Conservation (phyloP, 1,140 invertebrate genomes). For the Heterodera schachtii region DNA sequence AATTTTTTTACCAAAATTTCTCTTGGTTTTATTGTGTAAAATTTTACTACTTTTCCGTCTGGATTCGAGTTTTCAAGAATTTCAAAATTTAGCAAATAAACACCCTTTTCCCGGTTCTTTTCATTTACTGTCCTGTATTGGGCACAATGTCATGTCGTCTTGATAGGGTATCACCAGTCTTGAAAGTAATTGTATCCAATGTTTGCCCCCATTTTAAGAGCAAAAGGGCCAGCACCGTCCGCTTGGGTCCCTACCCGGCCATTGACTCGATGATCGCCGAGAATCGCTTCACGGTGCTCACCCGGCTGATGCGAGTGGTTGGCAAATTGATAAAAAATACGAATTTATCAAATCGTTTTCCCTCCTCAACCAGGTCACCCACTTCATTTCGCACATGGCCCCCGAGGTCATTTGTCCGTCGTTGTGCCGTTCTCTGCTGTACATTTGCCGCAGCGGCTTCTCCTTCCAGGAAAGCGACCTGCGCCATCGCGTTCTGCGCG, state of each 20-base stretch:
- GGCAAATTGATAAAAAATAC: background rate
- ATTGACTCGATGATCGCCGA: constrained; percentile 61
- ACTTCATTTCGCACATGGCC: constrained; percentile 42
- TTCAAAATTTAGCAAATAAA: too few species aligned
- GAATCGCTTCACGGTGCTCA: constrained; percentile 60
- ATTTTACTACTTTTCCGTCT: too few species aligned
- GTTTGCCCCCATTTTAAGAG: constrained; percentile 3
- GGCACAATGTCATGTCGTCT: too few species aligned
- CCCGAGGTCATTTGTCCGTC: constrained; percentile 56
- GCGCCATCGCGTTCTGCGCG: constrained; percentile 43
- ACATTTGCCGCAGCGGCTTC: constrained; percentile 51
- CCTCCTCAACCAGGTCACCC: constrained; percentile 51
- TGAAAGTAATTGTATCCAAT: too few species aligned
- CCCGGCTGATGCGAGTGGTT: constrained; percentile 54
- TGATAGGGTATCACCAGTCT: too few species aligned
- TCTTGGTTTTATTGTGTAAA: too few species aligned
- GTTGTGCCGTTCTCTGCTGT: constrained; percentile 50
- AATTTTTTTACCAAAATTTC: too few species aligned
- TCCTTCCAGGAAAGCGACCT: constrained; percentile 51
- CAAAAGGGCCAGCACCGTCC: constrained; percentile 39
- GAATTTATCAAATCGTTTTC: constrained; percentile 20
- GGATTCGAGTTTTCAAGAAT: too few species aligned
- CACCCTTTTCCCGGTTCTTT: too few species aligned
- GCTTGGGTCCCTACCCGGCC: constrained; percentile 61
- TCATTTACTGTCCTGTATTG: too few species aligned